Evolutionary conservation across 2,113 vertebrate genomes (phyloP).

Genomic region (Chauna torquata): DNA sequence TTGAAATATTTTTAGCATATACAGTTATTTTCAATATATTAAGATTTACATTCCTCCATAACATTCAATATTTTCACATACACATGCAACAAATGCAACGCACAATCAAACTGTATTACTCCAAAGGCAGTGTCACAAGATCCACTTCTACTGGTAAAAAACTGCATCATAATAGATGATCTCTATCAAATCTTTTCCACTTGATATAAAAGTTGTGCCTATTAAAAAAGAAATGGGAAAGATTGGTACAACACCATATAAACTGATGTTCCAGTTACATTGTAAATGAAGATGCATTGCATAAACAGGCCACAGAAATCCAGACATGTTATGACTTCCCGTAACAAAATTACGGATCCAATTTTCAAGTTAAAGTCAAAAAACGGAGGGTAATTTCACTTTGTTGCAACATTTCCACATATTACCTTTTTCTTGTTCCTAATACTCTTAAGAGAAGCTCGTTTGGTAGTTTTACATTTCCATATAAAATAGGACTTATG

Average conservation of each 20-base stretch:
- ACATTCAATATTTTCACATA: neutral
- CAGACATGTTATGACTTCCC: neutral
- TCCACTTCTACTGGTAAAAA: constrained; percentile 14
- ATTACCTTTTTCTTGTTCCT: neutral
- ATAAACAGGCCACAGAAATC: neutral
- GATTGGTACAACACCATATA: neutral
- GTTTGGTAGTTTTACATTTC: neutral
- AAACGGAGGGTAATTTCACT: neutral
- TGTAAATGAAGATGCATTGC: neutral
- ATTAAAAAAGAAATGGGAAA: constrained; percentile 1
- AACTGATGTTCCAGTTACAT: neutral
- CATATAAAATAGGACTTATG: neutral
- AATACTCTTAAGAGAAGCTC: neutral
- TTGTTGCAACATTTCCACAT: neutral
- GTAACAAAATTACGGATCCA: neutral
- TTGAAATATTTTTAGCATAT: neutral
- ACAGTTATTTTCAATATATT: neutral
- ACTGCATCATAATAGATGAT: neutral
- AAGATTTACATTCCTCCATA: neutral
- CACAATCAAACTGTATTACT: neutral
- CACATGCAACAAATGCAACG: neutral
- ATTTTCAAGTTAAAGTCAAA: neutral
- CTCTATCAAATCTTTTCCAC: constrained; percentile 22
- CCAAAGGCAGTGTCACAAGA: neutral
- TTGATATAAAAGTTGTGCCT: constrained; percentile 27